These are phyloP conservation scores for Tupiocoris notatus DNA, from an alignment of 2,888 invertebrate genomes.

Conservation along the genomic window DNA sequence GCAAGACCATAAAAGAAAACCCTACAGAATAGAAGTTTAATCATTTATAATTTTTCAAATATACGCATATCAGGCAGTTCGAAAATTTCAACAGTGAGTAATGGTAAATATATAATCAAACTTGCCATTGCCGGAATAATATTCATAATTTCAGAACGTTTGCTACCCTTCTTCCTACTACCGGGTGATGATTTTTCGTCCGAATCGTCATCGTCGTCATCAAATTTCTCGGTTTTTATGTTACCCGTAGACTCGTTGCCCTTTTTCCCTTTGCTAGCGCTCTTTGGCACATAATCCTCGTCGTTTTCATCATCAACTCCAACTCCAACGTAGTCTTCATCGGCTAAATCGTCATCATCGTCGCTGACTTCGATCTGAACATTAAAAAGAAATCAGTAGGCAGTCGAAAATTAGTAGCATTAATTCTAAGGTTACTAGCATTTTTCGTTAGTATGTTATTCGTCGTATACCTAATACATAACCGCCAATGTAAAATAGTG, in stretches of 20 bases:
- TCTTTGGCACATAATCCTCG: conserved; percentile 45
- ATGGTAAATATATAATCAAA: neutral
- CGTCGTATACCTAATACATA: too few species aligned
- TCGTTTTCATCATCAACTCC: conserved; percentile 48
- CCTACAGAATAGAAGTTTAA: too few species aligned
- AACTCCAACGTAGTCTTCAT: conserved; percentile 42
- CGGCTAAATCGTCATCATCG: conserved; percentile 51
- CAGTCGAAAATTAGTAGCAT: too few species aligned
- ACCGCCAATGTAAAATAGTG: too few species aligned
- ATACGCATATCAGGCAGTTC: too few species aligned
- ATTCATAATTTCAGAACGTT: conserved; percentile 43
- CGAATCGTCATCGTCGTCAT: conserved; percentile 46
- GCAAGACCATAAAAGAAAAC: too few species aligned
- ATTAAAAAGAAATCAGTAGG: too few species aligned
- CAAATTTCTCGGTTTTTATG: conserved; percentile 48
- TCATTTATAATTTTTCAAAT: too few species aligned
- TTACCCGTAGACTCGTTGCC: conserved; percentile 7
- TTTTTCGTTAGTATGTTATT: too few species aligned
- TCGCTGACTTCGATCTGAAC: conserved; percentile 48
- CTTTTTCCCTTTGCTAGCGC: neutral
- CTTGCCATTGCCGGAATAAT: conserved; percentile 51
- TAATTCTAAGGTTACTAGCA: too few species aligned
- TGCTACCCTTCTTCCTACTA: conserved; percentile 38
- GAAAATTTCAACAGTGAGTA: neutral
- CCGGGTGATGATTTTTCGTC: conserved; percentile 46